phyloP scores from a whole-genome alignment of 2,888 invertebrate species.

The Tachystola acroxantha region DNA sequence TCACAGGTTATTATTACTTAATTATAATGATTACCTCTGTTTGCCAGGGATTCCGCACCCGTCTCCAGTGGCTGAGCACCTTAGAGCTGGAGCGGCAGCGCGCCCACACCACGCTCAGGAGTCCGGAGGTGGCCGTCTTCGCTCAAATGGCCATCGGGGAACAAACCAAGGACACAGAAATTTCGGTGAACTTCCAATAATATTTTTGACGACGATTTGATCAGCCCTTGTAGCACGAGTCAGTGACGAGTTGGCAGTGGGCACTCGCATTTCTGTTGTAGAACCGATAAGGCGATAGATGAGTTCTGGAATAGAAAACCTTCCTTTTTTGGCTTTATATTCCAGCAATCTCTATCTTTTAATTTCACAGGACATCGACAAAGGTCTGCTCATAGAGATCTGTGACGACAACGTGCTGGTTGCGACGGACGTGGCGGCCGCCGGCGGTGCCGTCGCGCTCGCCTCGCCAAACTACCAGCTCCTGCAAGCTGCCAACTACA shows the following conservation, averaged over 20 bases:
- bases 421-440: conserved; percentile 35
- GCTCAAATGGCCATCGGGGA: conserved; percentile 43
- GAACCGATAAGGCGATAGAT: no score
- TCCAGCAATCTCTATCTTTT: no score
- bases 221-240: no score
- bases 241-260: no score
- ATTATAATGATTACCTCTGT: no score
- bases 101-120: conserved; percentile 45
- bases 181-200: conserved; percentile 9
- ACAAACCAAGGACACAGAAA: conserved; percentile 27
- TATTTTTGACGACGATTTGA: neutral
- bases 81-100: conserved; percentile 51
- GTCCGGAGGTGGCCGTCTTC: conserved; percentile 48
- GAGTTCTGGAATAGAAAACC: no score
- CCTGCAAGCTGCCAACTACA: conserved; percentile 48
- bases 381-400: conserved; percentile 43
- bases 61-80: conserved; percentile 46
- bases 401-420: conserved; percentile 49
- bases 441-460: conserved; percentile 36
- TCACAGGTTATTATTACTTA: no score
- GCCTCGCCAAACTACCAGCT: conserved; percentile 42
- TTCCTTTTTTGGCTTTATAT: no score
- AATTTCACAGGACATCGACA: conserved; percentile 40
- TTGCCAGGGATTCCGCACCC: conserved; percentile 8
- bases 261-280: no score